phyloP scores from a whole-genome alignment of 2,797 vertebrate species.

The Tarsius wallacei region DNA sequence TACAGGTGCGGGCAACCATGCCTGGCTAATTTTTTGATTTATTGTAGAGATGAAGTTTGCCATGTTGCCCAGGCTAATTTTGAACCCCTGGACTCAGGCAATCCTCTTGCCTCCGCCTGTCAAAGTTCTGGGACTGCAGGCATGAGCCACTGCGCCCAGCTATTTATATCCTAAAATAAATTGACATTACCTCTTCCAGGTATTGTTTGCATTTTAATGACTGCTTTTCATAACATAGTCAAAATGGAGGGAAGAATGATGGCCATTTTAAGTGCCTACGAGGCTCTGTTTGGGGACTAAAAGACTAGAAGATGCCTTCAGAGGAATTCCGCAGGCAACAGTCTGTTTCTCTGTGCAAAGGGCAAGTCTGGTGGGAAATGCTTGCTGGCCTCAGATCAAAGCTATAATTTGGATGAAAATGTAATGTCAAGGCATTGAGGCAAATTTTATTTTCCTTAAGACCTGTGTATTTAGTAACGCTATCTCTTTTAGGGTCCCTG shows the following conservation, averaged over 20 bases:
- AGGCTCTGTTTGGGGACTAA: neutral
- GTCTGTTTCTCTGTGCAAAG: constrained; percentile 1
- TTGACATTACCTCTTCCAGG: neutral
- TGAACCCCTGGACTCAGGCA: no score
- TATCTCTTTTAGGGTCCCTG: neutral
- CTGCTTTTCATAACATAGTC: neutral
- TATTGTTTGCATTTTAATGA: constrained; percentile 12
- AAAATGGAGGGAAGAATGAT: neutral
- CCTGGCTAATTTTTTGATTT: no score
- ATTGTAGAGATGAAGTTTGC: no score
- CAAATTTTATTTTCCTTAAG: constrained; percentile 1
- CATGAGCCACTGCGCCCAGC: no score
- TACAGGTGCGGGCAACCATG: no score
- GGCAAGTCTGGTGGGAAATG: neutral
- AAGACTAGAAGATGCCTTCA: neutral
- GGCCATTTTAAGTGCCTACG: neutral
- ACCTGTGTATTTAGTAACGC: neutral
- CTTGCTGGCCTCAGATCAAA: constrained; percentile 6
- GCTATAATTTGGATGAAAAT: neutral
- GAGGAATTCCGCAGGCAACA: neutral
- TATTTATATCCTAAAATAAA: neutral
- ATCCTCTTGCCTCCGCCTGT: no score
- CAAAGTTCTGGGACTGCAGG: no score
- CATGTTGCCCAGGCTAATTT: no score
- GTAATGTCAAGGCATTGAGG: neutral